Evolutionary conservation across 2,888 invertebrate species (phyloP), one percentile per base, ranked within the genome.

Genomic region (Globia sparganii): DNA sequence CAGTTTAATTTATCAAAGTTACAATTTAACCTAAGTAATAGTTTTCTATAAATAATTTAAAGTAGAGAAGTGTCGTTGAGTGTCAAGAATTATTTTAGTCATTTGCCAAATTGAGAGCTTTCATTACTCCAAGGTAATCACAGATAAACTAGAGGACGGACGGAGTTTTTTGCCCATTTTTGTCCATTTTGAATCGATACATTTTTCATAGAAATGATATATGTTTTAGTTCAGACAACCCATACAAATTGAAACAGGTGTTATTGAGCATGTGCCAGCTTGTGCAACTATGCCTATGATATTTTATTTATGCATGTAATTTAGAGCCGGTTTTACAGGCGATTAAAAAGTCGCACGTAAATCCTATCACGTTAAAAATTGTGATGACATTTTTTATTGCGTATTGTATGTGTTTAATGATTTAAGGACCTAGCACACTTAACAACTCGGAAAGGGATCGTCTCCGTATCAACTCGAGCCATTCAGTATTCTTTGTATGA

Each of bases 261-360:
- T 40, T 49, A 81, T 75, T 64, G 46, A 75, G 75, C 21, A 58
- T 67, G 56, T 28, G 40, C 31, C 66, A 56, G 66, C 61, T n/a
- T 37, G 75, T 67, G 62, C 34, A 53, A 62, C 56, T 64, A 74
- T 68, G 67, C 68, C 68, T 75, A 64, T 81, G 3, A 49, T 81
- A 75, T 75, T 75, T 79, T 81, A 75, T 68, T 8, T 25, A 81
- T 79, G 49, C 58, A 62, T 75, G 81, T 79, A 49, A 79, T 79
- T 81, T 81, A 75, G 56, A 75, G 25, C 81, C 34, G 53, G 75
- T 62, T 68, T 58, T 75, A 64, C 67, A 25, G 62, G 18, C 67
- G 67, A 81, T 81, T 75, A 79, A 79, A 81, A 75, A 67, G 46
- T 81, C 31, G 37, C 56, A 40, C 66, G 28, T 31, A 40, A 68